Conservation (phyloP, 2,888 invertebrate species). For the Habroteleia sp. region DNA sequence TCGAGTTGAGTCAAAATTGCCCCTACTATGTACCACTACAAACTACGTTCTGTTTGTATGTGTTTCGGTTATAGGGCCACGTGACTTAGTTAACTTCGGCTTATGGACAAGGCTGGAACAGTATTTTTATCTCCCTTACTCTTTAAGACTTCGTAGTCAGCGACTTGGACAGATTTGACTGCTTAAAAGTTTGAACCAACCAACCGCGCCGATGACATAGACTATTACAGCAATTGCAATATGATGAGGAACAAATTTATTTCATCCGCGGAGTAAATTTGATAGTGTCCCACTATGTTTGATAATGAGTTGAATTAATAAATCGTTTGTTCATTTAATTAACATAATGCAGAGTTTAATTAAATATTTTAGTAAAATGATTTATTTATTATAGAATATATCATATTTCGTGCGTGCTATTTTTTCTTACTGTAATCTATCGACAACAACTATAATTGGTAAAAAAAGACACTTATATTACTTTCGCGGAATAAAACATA, state of each 20-base stretch:
- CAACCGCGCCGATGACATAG: constrained; percentile 19
- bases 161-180: constrained; percentile 41
- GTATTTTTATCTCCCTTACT: constrained; percentile 12
- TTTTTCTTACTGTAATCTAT: too few species aligned
- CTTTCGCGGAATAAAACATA: too few species aligned
- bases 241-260: constrained; percentile 6
- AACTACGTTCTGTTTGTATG: background rate
- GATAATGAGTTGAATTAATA: too few species aligned
- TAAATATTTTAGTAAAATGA: too few species aligned
- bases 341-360: too few species aligned
- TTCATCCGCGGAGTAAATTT: too few species aligned
- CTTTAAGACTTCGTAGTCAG: constrained; percentile 18
- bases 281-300: too few species aligned
- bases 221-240: constrained; percentile 32
- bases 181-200: constrained; percentile 39
- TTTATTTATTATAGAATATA: too few species aligned
- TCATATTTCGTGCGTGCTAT: too few species aligned
- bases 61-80: constrained; percentile 34
- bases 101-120: constrained; percentile 16
- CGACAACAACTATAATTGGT: too few species aligned
- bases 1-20: constrained; percentile 31
- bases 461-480: too few species aligned
- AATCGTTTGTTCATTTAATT: too few species aligned
- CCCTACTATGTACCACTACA: constrained; percentile 15
- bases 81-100: constrained; percentile 36